Evolutionary conservation across 2,888 invertebrate genomes (phyloP).

Genomic region (Cynaeus angustus): DNA sequence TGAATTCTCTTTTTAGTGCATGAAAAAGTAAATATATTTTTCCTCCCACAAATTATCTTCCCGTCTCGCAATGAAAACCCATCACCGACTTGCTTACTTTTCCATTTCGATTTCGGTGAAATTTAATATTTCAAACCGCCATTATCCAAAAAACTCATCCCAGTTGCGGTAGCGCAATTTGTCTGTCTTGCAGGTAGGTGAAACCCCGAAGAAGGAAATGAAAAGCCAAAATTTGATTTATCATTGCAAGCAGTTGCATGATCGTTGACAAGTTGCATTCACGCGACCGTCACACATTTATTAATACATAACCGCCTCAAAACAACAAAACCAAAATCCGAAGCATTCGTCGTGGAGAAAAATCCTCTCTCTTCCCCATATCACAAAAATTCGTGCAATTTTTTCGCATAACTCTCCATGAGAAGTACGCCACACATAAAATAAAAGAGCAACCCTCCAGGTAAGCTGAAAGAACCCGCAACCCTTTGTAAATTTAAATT

Average conservation of each 20-base stretch:
- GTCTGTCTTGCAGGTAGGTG: conserved; percentile 42
- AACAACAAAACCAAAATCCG: conserved; percentile 6
- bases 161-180: conserved; percentile 36
- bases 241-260: conserved; percentile 35
- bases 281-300: conserved; percentile 44
- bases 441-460: conserved; percentile 46
- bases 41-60: neutral
- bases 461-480: conserved; percentile 60
- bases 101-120: too few relatives aligned
- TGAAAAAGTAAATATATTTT: too few relatives aligned
- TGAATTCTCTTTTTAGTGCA: too few relatives aligned
- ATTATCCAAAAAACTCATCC: conserved; percentile 9
- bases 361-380: conserved; percentile 9
- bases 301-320: conserved; percentile 23
- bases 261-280: conserved; percentile 46
- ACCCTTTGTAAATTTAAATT: conserved; percentile 64
- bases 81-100: too few relatives aligned
- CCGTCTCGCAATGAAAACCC: neutral
- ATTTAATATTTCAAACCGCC: too few relatives aligned
- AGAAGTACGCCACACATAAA: conserved; percentile 29
- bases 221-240: conserved; percentile 44
- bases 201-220: conserved; percentile 43
- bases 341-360: conserved; percentile 7
- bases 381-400: conserved; percentile 27
- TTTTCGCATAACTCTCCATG: too few relatives aligned